phyloP scores from a whole-genome alignment of 2,113 vertebrate species.

The Rhombomys opimus region DNA sequence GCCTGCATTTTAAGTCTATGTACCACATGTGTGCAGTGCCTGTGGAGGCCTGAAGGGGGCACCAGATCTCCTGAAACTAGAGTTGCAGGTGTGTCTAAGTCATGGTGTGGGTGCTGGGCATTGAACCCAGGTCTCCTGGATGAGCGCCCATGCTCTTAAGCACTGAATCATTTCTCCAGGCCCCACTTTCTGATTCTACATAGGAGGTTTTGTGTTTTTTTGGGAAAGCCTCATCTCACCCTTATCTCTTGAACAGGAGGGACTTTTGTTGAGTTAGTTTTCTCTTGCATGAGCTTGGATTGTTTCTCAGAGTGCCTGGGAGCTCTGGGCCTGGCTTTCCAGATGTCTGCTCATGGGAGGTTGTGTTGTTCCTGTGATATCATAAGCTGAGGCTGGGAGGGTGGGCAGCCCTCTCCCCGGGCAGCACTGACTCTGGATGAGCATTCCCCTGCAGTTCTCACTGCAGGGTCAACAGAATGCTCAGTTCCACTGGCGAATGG shows the following conservation, averaged over 20 bases:
- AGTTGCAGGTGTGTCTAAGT: not conserved
- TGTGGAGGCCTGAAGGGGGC: not conserved
- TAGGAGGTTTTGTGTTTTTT: fast-evolving
- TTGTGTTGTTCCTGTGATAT: fast-evolving
- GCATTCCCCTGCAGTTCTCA: no score
- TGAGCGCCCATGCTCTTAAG: not conserved
- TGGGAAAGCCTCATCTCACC: not conserved
- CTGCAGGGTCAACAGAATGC: not conserved
- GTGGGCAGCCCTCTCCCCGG: not conserved
- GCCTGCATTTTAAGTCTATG: not conserved
- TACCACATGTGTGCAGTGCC: not conserved
- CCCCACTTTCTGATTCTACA: not conserved
- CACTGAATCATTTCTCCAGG: not conserved
- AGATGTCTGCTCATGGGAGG: fast-evolving
- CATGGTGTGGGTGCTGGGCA: not conserved
- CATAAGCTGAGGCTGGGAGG: not conserved
- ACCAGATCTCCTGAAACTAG: not conserved
- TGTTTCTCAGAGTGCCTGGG: not conserved
- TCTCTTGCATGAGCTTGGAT: fast-evolving
- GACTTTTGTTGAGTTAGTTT: not conserved
- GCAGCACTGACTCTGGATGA: not conserved
- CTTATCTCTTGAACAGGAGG: not conserved
- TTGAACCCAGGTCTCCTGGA: not conserved
- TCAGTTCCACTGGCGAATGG: not conserved
- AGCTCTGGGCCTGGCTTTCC: fast-evolving